These are phyloP conservation scores for Spermophilus dauricus DNA, from an alignment of 2,113 vertebrate species.

Conservation along the genomic window DNA sequence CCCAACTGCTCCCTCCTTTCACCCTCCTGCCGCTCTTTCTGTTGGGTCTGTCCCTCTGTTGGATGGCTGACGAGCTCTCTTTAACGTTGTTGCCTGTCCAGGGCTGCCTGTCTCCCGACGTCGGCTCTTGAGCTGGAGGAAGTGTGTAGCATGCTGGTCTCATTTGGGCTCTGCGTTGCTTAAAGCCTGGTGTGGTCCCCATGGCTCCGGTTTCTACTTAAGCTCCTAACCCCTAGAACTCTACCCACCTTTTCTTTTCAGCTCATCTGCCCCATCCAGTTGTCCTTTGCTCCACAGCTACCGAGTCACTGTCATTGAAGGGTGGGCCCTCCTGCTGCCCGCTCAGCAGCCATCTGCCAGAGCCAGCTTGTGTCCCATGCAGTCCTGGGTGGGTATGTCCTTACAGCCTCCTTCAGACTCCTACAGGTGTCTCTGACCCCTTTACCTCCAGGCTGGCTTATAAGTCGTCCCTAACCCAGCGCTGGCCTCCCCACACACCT, in stretches of 20 bases:
- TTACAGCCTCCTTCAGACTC: not conserved
- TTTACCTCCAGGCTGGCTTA: not conserved
- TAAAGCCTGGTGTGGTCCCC: not conserved
- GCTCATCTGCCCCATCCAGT: not conserved
- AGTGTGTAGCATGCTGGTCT: not conserved
- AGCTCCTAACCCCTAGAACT: not conserved
- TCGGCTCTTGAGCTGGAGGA: not conserved
- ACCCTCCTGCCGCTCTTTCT: not conserved
- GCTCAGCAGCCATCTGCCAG: not conserved
- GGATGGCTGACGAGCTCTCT: not conserved
- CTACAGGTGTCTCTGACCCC: not conserved
- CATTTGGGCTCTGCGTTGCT: not conserved
- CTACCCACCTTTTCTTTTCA: not conserved
- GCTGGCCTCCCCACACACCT: too few relatives aligned
- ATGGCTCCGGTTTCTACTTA: too few relatives aligned
- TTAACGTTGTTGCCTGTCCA: not conserved
- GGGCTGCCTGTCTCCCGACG: not conserved
- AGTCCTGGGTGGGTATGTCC: not conserved
- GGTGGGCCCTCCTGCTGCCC: too few relatives aligned
- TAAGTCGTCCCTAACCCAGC: not conserved
- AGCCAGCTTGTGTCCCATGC: fast-evolving
- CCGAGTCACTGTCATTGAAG: not conserved
- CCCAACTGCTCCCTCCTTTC: not conserved
- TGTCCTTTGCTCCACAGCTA: fast-evolving
- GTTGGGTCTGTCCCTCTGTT: not conserved